These are phyloP conservation scores for Microcebus murinus DNA, from an alignment of 2,113 vertebrate genomes.

Conservation along the genomic window DNA sequence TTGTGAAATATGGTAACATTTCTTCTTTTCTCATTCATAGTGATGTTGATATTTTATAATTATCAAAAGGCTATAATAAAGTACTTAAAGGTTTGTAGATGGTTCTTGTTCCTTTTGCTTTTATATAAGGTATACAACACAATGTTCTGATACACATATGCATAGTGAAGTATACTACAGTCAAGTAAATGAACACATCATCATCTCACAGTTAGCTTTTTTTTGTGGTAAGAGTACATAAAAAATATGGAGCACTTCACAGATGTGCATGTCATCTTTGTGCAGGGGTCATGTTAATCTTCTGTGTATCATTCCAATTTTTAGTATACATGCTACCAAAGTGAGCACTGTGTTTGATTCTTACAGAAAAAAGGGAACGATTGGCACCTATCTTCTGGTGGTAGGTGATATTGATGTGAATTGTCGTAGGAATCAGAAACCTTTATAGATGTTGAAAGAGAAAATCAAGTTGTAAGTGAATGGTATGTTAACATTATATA, in stretches of 20 bases:
- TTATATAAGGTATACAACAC: neutral
- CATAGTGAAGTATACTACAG: neutral
- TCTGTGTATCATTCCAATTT: neutral
- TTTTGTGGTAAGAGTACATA: neutral
- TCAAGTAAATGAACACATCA: neutral
- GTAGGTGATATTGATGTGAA: neutral
- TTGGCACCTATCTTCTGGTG: neutral
- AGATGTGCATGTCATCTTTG: neutral
- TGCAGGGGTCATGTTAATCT: neutral
- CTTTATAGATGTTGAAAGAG: constrained; percentile 5
- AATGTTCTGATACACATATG: neutral
- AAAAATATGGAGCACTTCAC: neutral
- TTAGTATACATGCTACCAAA: neutral
- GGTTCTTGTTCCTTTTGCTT: neutral
- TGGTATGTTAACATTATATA: neutral
- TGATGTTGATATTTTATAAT: constrained; percentile 9
- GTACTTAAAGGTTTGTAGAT: neutral
- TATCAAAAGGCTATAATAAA: constrained; percentile 19
- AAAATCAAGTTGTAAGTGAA: neutral
- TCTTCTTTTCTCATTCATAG: constrained; percentile 4
- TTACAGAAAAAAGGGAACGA: neutral
- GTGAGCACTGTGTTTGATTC: neutral
- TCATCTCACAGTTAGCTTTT: neutral
- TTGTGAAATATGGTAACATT: neutral
- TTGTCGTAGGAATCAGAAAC: constrained; percentile 18